These are phyloP conservation scores for Drosophila paulistorum DNA, from an alignment of 1,140 invertebrate species.

Conservation along the genomic window DNA sequence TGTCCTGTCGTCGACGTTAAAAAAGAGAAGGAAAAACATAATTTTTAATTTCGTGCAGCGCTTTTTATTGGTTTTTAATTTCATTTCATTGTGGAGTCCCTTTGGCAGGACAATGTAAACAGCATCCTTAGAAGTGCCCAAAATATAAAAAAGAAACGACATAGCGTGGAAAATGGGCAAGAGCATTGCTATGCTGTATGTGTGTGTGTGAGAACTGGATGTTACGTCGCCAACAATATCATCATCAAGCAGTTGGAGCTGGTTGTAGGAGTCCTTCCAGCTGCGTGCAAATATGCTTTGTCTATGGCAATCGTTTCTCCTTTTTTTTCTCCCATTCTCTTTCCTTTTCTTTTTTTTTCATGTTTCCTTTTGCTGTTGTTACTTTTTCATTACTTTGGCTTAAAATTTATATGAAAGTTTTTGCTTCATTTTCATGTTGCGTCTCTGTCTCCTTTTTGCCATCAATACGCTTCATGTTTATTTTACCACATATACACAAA, in stretches of 20 bases:
- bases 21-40: constrained; percentile 71
- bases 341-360: constrained; percentile 15
- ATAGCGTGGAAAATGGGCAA: constrained; percentile 21
- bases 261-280: constrained; percentile 43
- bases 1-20: neutral
- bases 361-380: constrained; percentile 47
- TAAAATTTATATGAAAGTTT: constrained; percentile 81
- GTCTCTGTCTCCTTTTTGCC: constrained; percentile 38
- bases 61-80: constrained; percentile 81
- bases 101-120: constrained; percentile 59
- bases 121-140: constrained; percentile 65
- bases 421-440: constrained; percentile 38
- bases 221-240: constrained; percentile 66
- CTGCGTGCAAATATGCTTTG: constrained; percentile 77
- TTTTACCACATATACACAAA: constrained; percentile 57
- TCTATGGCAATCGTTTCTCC: constrained; percentile 66
- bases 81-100: constrained; percentile 46
- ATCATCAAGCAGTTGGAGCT: constrained; percentile 38
- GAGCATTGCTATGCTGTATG: constrained; percentile 59
- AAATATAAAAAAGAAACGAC: constrained; percentile 3
- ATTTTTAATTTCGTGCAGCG: constrained; percentile 74
- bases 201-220: constrained; percentile 11
- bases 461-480: constrained; percentile 75
- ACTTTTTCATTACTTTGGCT: constrained; percentile 81
- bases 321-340: constrained; percentile 37